These are phyloP conservation scores for Etheostoma nigrum DNA, from an alignment of 2,797 vertebrate species.

Conservation along the genomic window DNA sequence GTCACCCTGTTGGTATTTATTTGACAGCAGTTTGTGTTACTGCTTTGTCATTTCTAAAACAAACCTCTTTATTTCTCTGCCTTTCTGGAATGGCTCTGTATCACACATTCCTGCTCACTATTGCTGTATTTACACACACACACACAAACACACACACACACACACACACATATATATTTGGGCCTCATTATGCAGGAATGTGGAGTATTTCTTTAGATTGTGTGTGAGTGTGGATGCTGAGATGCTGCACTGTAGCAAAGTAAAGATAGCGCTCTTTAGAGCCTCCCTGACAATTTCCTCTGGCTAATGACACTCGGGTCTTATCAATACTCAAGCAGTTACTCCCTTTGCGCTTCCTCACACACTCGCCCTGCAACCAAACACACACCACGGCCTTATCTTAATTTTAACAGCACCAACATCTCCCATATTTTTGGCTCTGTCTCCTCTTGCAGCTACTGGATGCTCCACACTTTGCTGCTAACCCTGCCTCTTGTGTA, in stretches of 20 bases:
- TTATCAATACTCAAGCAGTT: constrained; percentile 66
- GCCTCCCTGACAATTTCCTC: constrained; percentile 79
- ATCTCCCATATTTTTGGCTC: constrained; percentile 37
- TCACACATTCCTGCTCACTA: constrained; percentile 59
- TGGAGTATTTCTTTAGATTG: constrained; percentile 95
- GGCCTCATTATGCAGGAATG: constrained; percentile 94
- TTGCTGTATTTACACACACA: constrained; percentile 65
- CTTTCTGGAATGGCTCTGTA: constrained; percentile 57
- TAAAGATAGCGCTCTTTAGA: constrained; percentile 78
- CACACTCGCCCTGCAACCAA: constrained; percentile 69
- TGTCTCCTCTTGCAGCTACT: constrained; percentile 38
- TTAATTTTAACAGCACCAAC: constrained; percentile 34
- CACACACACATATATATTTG: constrained; percentile 55
- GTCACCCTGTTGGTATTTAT: constrained; percentile 3
- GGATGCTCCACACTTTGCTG: constrained; percentile 32
- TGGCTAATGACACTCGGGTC: constrained; percentile 68
- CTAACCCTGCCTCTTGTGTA: constrained; percentile 52
- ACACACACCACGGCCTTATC: constrained; percentile 42
- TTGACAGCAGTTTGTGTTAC: constrained; percentile 31
- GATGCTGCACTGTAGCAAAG: constrained; percentile 84
- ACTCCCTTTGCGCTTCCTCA: constrained; percentile 53
- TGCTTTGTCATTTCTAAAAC: constrained; percentile 18
- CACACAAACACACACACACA: constrained; percentile 45
- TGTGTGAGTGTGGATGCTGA: constrained; percentile 87
- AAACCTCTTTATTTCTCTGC: constrained; percentile 24